Evolutionary conservation across 2,888 invertebrate species (phyloP).

Genomic region (Germaria angustata): DNA sequence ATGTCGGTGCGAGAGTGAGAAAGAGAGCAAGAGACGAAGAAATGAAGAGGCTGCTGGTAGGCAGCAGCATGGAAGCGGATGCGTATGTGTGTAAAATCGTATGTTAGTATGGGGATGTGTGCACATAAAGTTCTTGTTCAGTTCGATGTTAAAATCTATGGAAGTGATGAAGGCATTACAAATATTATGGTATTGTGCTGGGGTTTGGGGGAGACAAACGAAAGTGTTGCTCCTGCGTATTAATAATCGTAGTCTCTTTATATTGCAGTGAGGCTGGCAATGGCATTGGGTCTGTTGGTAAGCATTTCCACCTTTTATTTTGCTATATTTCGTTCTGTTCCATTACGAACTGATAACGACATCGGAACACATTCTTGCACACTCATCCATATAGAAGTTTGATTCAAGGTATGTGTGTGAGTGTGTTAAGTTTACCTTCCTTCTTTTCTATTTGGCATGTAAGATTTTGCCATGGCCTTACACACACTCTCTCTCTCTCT

Average conservation of each 20-base stretch:
- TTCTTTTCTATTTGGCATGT: conserved; percentile 28
- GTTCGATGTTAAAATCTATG: conserved; percentile 17
- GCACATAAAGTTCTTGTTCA: not conserved
- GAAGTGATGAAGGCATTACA: conserved; percentile 29
- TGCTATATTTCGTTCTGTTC: conserved; percentile 21
- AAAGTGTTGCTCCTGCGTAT: conserved; percentile 48
- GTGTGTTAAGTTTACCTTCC: conserved; percentile 29
- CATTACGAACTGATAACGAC: conserved; percentile 32
- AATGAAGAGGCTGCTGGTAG: conserved; percentile 28
- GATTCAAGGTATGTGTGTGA: not conserved
- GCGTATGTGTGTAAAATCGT: not conserved
- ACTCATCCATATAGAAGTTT: not conserved
- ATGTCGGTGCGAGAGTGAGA: not conserved
- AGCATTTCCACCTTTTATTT: conserved; percentile 17
- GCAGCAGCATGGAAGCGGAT: conserved; percentile 7
- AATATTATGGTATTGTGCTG: not conserved
- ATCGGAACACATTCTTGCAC: conserved; percentile 34
- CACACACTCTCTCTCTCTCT: conserved; percentile 46
- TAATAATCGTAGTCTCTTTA: conserved; percentile 17
- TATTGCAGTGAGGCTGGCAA: conserved; percentile 76
- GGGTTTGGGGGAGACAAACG: conserved; percentile 8
- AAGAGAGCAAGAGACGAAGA: conserved; percentile 11
- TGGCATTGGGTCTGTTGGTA: conserved; percentile 72
- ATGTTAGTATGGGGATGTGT: not conserved
- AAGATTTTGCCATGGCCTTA: conserved; percentile 58